Evolutionary conservation across 2,797 vertebrate species (phyloP), one percentile per base, ranked within the genome.

Genomic region (Neopelma chrysocephalum): DNA sequence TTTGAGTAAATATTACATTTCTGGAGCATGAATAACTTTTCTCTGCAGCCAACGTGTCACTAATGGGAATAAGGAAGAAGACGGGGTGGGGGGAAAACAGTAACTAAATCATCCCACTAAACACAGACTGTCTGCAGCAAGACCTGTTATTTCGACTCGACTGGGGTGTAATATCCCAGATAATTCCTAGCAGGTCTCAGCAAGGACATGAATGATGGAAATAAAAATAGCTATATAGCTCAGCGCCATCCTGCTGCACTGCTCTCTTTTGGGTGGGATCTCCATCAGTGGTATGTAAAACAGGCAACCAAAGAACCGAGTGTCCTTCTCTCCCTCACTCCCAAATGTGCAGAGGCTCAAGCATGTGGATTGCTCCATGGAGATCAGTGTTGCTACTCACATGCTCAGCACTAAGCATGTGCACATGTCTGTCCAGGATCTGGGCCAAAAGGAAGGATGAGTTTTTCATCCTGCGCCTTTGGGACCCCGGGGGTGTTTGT

Each of bases 1-100:
- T 96, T 95, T 97, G 97, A 96, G 93, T 96, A 97, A 96, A 97
- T 95, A 95, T 88, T 94, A 94, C 93, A 92, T 96, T 97, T 97
- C 96, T 97, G 56, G 61, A 91, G 96, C 94, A 95, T 90, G 81
- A 96, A 78, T 91, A 96, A 92, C 69, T 89, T 94, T 96, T 96
- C 92, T 93, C 69, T 76, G 73, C 90, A 97, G 97, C 96, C 96
- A 97, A 26, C 23, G 6, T 93, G 94, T 95, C 90, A 89, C 97
- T 96, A 96, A 79, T 95, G 96, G 96, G 96, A 97, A 96, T 97
- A 96, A 96, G 87, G 91, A 96, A 96, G 94, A 96, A 81, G 94
- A 94, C 13, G 4, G 76, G 94, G 89, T 86, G 89, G 75, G 81
- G 87, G 90, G 57, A 80, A 95, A 96, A 82, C 77, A 91, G 90